These are phyloP conservation scores for Hephaestus fuliginosus DNA, from an alignment of 2,797 vertebrate species.

Conservation along the genomic window DNA sequence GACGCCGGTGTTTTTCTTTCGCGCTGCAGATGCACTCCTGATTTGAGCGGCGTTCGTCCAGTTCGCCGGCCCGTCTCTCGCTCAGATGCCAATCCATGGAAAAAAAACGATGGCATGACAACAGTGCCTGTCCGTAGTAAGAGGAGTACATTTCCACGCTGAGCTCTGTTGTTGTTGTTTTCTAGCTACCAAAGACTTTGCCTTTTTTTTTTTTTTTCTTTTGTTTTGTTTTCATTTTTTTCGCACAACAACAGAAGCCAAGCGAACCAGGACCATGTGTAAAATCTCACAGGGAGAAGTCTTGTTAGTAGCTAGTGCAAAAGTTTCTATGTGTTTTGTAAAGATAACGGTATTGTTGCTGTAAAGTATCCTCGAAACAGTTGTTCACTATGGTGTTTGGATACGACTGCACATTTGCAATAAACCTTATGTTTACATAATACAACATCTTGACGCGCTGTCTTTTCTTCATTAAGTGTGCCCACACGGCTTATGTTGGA, in stretches of 20 bases:
- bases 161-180: conserved; percentile 71
- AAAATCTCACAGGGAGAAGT: conserved; percentile 82
- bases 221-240: conserved; percentile 30
- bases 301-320: conserved; percentile 66
- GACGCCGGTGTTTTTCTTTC: conserved; percentile 37
- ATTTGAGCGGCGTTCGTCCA: conserved; percentile 58
- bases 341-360: conserved; percentile 86
- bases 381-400: conserved; percentile 83
- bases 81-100: conserved; percentile 67
- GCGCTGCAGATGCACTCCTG: conserved; percentile 82
- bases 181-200: conserved; percentile 86
- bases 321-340: conserved; percentile 77
- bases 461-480: conserved; percentile 45
- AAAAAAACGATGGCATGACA: conserved; percentile 80
- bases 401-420: conserved; percentile 90
- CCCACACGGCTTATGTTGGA: neutral
- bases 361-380: conserved; percentile 82
- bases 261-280: conserved; percentile 85
- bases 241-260: conserved; percentile 64
- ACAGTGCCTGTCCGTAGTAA: conserved; percentile 81
- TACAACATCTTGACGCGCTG: conserved; percentile 20
- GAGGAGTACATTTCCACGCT: conserved; percentile 72
- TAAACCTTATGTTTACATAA: conserved; percentile 90
- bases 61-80: conserved; percentile 58
- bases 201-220: conserved; percentile 21